Percentiles rank a stretch among this genome's conserved stretches.
These are phyloP conservation scores for Nettapus auritus DNA, from an alignment of 2,113 vertebrate species.

Conservation along the genomic window DNA sequence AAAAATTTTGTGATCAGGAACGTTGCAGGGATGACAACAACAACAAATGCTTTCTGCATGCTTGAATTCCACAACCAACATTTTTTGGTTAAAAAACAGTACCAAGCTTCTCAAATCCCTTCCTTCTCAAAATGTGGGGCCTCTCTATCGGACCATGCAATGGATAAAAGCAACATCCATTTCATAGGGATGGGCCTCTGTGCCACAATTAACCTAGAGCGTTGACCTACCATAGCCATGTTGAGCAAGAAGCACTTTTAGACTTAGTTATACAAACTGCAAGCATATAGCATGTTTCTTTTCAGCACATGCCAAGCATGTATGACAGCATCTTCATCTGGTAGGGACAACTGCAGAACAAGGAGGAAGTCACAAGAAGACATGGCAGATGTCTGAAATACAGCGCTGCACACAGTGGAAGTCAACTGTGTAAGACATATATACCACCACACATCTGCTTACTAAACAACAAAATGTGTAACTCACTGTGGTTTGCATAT, in stretches of 20 bases:
- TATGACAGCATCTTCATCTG: neutral
- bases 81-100: neutral
- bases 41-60: neutral
- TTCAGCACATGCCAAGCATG: neutral
- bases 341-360: neutral
- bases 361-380: neutral
- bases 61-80: neutral
- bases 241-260: neutral
- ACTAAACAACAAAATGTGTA: neutral
- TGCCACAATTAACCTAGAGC: neutral
- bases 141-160: neutral
- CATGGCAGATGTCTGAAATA: neutral
- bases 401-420: neutral
- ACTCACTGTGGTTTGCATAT: neutral
- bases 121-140: neutral
- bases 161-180: neutral
- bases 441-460: neutral
- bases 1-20: neutral
- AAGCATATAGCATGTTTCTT: fast-evolving
- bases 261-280: neutral
- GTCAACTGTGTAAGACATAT: fast-evolving
- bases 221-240: neutral
- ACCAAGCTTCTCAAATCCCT: neutral
- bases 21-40: neutral
- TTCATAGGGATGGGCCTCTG: neutral